phyloP scores from a whole-genome alignment of 2,888 invertebrate species.

The Pediacus dermestoides region DNA sequence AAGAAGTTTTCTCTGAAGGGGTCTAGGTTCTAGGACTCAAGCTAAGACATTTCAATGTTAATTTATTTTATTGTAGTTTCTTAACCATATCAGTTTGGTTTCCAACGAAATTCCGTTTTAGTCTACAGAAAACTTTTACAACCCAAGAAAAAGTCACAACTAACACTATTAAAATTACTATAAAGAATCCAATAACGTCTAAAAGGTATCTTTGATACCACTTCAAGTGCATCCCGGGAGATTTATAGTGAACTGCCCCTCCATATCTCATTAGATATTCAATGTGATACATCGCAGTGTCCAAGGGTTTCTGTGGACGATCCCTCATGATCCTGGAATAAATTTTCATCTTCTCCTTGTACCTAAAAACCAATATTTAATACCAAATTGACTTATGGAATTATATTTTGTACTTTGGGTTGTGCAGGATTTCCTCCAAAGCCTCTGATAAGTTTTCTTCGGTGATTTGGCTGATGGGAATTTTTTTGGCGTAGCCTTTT shows the following conservation, averaged over 20 bases:
- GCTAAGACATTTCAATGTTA: too few species aligned
- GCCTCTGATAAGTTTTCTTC: constrained; percentile 35
- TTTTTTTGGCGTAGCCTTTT: constrained; percentile 46
- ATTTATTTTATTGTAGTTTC: too few species aligned
- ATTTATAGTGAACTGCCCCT: constrained; percentile 33
- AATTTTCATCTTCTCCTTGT: background rate
- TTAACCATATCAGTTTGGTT: too few species aligned
- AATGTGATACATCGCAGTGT: constrained; percentile 31
- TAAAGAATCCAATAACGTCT: constrained; percentile 25
- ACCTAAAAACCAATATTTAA: constrained; percentile 1
- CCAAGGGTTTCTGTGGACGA: constrained; percentile 26
- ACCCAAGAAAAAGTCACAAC: background rate
- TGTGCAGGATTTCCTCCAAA: constrained; percentile 35
- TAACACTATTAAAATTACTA: background rate
- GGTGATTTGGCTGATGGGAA: constrained; percentile 43
- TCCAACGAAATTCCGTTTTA: too few species aligned
- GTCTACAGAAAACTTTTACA: too few species aligned
- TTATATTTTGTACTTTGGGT: constrained; percentile 32
- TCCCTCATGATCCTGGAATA: constrained; percentile 2
- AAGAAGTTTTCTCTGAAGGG: too few species aligned
- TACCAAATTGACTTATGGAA: background rate
- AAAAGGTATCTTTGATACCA: constrained; percentile 35
- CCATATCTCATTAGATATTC: constrained; percentile 33
- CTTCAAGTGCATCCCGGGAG: constrained; percentile 29
- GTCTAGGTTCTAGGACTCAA: too few species aligned